These are phyloP conservation scores for Pandemis heparana DNA, from an alignment of 2,888 invertebrate genomes.

Conservation along the genomic window DNA sequence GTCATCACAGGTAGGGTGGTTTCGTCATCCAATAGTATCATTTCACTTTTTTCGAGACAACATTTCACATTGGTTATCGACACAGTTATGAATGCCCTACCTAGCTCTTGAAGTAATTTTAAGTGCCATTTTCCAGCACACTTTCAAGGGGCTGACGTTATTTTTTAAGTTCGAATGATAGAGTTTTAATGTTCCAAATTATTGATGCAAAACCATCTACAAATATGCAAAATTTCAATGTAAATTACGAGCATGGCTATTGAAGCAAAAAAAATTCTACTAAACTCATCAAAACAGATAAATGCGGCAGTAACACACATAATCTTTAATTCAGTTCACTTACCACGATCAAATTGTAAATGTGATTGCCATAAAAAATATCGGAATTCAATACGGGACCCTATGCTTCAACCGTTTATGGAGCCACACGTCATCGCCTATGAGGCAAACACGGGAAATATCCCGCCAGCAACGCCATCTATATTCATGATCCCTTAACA, in stretches of 20 bases:
- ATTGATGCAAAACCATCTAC: no score
- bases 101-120: no score
- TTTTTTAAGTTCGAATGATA: no score
- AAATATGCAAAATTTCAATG: no score
- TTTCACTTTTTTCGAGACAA: no score
- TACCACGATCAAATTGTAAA: constrained; percentile 10
- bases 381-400: constrained; percentile 28
- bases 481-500: constrained; percentile 45
- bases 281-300: neutral
- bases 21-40: no score
- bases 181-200: no score
- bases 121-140: no score
- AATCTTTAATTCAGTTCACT: constrained; percentile 2
- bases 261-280: neutral
- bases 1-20: no score
- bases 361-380: constrained; percentile 30
- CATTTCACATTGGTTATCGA: no score
- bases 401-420: constrained; percentile 17
- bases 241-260: neutral
- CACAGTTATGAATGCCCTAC: no score
- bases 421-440: constrained; percentile 33
- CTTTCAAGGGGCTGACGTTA: no score
- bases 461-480: constrained; percentile 41
- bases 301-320: neutral
- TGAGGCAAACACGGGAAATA: constrained; percentile 38